Evolutionary conservation across 2,888 invertebrate species (phyloP).

Genomic region (Trichopria drosophilae): DNA sequence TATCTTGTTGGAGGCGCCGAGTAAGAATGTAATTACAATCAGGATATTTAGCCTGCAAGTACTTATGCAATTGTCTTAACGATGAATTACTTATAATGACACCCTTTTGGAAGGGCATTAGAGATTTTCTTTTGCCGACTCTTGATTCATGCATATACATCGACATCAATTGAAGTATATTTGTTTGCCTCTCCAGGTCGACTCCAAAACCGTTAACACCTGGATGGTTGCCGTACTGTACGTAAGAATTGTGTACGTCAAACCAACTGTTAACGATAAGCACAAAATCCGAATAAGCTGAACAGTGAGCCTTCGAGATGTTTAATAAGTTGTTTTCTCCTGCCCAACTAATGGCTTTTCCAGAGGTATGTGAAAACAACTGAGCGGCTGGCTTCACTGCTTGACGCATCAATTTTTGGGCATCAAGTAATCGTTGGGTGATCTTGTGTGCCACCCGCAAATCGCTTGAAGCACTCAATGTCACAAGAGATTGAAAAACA

Average conservation of each 20-base stretch:
- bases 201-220: background rate
- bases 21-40: background rate
- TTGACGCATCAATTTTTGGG: conserved; percentile 33
- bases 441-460: too few relatives aligned
- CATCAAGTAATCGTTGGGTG: background rate
- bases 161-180: too few relatives aligned
- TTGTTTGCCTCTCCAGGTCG: background rate
- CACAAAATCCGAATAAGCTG: conserved; percentile 34
- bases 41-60: background rate
- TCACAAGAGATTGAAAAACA: too few relatives aligned
- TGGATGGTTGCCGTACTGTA: background rate
- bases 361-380: conserved; percentile 40
- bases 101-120: conserved; percentile 16
- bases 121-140: conserved; percentile 5
- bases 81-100: conserved; percentile 15
- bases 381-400: conserved; percentile 40
- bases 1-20: background rate
- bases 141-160: conserved; percentile 20
- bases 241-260: conserved; percentile 37
- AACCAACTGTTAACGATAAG: conserved; percentile 42
- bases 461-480: too few relatives aligned
- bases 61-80: background rate
- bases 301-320: too few relatives aligned
- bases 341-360: conserved; percentile 34
- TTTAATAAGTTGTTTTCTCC: background rate